Percentiles rank a stretch among this genome's conserved stretches.
Evolutionary conservation across 2,888 invertebrate species (phyloP).

Genomic region (Agriopis leucophaearia): DNA sequence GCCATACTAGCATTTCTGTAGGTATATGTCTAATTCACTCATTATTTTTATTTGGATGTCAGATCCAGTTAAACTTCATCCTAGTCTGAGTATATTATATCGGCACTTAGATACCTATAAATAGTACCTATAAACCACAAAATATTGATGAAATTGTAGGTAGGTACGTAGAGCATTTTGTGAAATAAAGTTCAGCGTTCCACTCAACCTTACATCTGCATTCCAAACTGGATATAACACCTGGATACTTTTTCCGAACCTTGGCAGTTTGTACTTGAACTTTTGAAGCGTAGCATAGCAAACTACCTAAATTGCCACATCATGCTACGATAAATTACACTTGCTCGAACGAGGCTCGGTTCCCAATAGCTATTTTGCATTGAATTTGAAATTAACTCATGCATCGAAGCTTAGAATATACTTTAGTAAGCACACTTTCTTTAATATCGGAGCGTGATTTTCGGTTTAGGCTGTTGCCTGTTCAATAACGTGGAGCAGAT

Average conservation of each 20-base stretch:
- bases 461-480: conserved; percentile 11
- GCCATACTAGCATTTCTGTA: too few species aligned
- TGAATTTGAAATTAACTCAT: conserved; percentile 21
- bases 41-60: too few species aligned
- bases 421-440: conserved; percentile 10
- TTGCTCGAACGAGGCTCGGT: conserved; percentile 12
- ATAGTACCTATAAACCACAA: too few species aligned
- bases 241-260: conserved; percentile 19
- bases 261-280: conserved; percentile 27
- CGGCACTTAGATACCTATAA: too few species aligned
- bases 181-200: neutral
- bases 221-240: conserved; percentile 16
- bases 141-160: too few species aligned
- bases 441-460: conserved; percentile 20
- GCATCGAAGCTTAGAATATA: conserved; percentile 4
- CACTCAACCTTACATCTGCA: conserved; percentile 1
- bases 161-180: neutral
- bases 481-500: conserved; percentile 16
- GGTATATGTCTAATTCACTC: too few species aligned
- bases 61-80: too few species aligned
- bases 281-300: conserved; percentile 6
- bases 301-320: conserved; percentile 24
- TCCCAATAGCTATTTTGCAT: conserved; percentile 22
- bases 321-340: conserved; percentile 25
- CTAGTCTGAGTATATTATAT: too few species aligned